Evolutionary conservation across 2,113 vertebrate species (phyloP), one percentile per base, ranked within the genome.

Genomic region (Plecotus auritus): DNA sequence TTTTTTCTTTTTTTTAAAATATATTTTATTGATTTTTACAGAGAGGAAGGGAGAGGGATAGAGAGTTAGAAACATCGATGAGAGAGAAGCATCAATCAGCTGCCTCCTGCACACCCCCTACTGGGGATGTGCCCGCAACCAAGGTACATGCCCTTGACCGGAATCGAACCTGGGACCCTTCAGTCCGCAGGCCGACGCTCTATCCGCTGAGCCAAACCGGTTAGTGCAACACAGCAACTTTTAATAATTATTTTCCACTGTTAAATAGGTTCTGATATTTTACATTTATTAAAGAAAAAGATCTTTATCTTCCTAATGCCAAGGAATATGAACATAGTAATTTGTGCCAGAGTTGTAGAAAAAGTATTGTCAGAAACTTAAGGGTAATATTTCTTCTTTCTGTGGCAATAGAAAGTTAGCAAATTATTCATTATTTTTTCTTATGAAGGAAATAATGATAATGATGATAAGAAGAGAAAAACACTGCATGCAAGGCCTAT

Each of bases 261-360:
- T 87, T 92, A 85, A 88, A 17, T 82, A 45, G 83, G 6, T 69
- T 67, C 23, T 78, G 42, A 26, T 9, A 74, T 87, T 97, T 95
- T 61, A 56, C 30, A 70, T 70, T 91, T 69, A 70, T 70, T n/a
- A 70, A 93, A 66, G 17, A 13, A 83, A 95, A 70, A 23, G 18
- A 9, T 54, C 23, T 72, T 92, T 7, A 47, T n/a, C 54, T 59
- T 80, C 7, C 35, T 56, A 70, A 2, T 30, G 56, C 7, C 28
- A 81, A 56, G 1, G 12, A 56, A 37, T 90, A 77, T 42, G 35
- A 73, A 4, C 9, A 42, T 11, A 92, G 23, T 70, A n/a, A 54
- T 69, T 88, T 95, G 20, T 85, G 4, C 2, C 20, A 85, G 2
- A 0, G 5, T 78, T 89, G 0, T 86, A 26, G 40, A 47, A 83